Evolutionary conservation across 2,797 vertebrate species (phyloP).

Genomic region (Ctenosaura bakeri): DNA sequence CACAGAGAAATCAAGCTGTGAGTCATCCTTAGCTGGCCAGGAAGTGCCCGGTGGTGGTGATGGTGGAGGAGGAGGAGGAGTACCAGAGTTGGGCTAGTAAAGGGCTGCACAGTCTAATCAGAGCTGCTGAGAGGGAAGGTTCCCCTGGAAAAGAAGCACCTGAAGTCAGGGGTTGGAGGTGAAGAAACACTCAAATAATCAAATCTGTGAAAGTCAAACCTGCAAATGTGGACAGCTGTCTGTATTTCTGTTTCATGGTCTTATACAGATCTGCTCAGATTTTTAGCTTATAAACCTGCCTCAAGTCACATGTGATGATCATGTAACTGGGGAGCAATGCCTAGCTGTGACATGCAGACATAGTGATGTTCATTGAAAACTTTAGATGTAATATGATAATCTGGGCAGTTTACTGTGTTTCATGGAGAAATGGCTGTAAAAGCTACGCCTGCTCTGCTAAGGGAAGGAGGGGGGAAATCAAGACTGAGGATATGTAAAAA

Average conservation of each 20-base stretch:
- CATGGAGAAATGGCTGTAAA: not conserved
- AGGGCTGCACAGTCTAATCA: too few species aligned
- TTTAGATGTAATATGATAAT: not conserved
- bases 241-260: not conserved
- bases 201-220: too few species aligned
- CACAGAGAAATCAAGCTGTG: too few species aligned
- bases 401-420: not conserved
- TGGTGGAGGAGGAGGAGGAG: too few species aligned
- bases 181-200: too few species aligned
- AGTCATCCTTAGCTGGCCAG: too few species aligned
- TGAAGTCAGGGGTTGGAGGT: too few species aligned
- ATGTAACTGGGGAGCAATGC: not conserved
- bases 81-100: too few species aligned
- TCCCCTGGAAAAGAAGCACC: too few species aligned
- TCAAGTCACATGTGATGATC: not conserved
- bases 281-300: not conserved
- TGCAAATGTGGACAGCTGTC: too few species aligned
- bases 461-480: not conserved
- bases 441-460: not conserved
- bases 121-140: too few species aligned
- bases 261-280: not conserved
- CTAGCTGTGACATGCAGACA: not conserved
- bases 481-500: not conserved
- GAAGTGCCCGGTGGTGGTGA: too few species aligned
- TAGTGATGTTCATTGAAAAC: not conserved